Evolutionary conservation across 2,797 vertebrate genomes (phyloP).

Genomic region (Phrynocephalus vlangalii): DNA sequence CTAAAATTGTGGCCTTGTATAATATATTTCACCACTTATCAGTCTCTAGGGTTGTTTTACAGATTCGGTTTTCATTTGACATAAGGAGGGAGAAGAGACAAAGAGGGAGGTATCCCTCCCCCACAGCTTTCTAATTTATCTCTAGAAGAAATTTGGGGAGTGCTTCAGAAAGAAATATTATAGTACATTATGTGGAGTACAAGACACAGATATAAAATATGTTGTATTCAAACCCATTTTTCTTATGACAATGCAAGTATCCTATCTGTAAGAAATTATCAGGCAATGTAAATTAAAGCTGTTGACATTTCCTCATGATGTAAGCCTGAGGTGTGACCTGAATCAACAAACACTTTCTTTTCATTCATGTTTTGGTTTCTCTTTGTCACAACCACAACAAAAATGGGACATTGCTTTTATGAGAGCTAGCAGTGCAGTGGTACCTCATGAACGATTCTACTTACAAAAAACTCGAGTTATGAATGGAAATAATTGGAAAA

Average conservation of each 20-base stretch:
- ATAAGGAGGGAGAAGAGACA: not conserved
- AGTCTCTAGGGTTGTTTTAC: slow-evolving; percentile 32
- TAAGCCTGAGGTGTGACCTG: not conserved
- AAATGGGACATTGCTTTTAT: slow-evolving; percentile 20
- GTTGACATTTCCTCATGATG: slow-evolving; percentile 6
- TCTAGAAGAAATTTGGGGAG: slow-evolving; percentile 32
- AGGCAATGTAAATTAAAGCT: slow-evolving; percentile 10
- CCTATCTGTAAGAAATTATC: not conserved
- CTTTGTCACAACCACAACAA: slow-evolving; percentile 21
- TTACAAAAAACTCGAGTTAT: no score
- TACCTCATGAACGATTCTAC: no score
- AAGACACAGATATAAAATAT: slow-evolving; percentile 10
- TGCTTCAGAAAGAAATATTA: slow-evolving; percentile 35
- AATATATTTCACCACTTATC: slow-evolving; percentile 57
- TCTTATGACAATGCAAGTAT: not conserved
- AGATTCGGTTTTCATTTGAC: slow-evolving; percentile 34
- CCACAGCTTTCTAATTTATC: slow-evolving; percentile 43
- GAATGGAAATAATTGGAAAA: no score
- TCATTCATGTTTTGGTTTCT: slow-evolving; percentile 23
- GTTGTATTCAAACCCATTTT: not conserved
- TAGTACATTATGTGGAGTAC: slow-evolving; percentile 32
- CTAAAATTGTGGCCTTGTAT: slow-evolving; percentile 38
- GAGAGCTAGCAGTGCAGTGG: not conserved
- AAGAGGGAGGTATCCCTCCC: slow-evolving; percentile 24
- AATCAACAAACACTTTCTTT: not conserved